Percentiles rank a stretch among this genome's conserved stretches.
Evolutionary conservation across 2,888 invertebrate genomes (phyloP).

Genomic region (Siphlonurus alternatus): DNA sequence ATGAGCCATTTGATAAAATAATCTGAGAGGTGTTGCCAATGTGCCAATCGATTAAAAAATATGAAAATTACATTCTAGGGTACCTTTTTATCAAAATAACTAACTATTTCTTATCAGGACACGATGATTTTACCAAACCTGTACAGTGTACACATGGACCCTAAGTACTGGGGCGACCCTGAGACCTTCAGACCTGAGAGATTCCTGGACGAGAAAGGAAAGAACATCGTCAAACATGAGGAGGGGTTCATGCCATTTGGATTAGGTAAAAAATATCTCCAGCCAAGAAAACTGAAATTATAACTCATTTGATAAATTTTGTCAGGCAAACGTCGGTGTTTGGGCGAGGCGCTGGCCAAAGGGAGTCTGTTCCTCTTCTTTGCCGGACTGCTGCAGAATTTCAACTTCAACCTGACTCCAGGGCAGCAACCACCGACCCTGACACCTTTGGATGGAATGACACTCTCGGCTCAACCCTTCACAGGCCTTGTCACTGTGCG

Average conservation of each 20-base stretch:
- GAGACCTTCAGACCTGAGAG: slow-evolving; percentile 17
- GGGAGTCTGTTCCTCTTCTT: slow-evolving; percentile 64
- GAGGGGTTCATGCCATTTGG: slow-evolving; percentile 15
- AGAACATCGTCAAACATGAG: slow-evolving; percentile 11
- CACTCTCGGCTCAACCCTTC: neutral
- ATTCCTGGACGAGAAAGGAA: slow-evolving; percentile 12
- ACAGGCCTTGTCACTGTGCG: neutral
- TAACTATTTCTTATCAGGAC: too few relatives aligned
- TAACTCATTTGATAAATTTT: too few relatives aligned
- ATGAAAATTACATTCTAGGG: too few relatives aligned
- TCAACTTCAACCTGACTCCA: slow-evolving; percentile 35
- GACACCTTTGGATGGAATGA: neutral
- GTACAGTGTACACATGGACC: slow-evolving; percentile 17
- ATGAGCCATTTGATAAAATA: too few relatives aligned
- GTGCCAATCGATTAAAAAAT: too few relatives aligned
- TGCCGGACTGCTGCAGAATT: slow-evolving; percentile 54
- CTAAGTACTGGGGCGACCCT: slow-evolving; percentile 17
- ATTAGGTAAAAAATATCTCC: slow-evolving; percentile 13
- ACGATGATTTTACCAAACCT: slow-evolving; percentile 15
- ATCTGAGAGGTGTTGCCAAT: too few relatives aligned
- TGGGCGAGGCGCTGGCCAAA: slow-evolving; percentile 63
- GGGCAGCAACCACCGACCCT: neutral
- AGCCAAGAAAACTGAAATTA: too few relatives aligned
- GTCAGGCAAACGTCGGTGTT: slow-evolving; percentile 55
- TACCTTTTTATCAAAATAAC: too few relatives aligned